phyloP scores from a whole-genome alignment of 35 echinoderm and acorn worm species.

The Acanthaster planci region DNA sequence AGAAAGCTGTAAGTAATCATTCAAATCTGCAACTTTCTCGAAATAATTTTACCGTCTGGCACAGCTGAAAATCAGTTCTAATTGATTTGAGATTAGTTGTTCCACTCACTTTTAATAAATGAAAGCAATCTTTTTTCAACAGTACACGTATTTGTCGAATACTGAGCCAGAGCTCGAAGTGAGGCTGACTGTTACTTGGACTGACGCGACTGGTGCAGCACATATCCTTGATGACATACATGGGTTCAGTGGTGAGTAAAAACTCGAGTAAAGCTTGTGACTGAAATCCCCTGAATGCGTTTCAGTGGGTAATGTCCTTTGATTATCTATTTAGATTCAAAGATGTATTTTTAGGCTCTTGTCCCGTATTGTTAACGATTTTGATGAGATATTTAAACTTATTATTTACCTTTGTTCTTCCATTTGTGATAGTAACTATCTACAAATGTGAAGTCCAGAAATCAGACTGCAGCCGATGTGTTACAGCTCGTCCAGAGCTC shows the following conservation, averaged over 20 bases:
- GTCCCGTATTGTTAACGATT: too few relatives aligned
- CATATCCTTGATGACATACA: neutral
- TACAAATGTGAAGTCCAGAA: conserved; percentile 58
- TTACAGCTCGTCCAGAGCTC: conserved; percentile 22
- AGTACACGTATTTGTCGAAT: neutral
- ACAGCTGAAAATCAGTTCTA: neutral
- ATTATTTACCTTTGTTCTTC: neutral
- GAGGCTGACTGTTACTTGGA: neutral
- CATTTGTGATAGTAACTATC: conserved; percentile 37
- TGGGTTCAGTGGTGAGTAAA: neutral
- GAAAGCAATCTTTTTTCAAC: neutral
- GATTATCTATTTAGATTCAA: too few relatives aligned
- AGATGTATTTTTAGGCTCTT: too few relatives aligned
- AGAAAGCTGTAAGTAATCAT: neutral
- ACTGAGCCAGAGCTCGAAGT: conserved; percentile 1
- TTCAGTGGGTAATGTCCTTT: too few relatives aligned
- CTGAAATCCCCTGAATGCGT: too few relatives aligned
- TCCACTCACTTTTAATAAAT: neutral
- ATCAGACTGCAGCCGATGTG: conserved; percentile 66
- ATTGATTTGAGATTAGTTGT: neutral
- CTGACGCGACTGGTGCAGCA: neutral
- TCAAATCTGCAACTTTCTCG: neutral
- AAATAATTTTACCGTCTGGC: too few relatives aligned
- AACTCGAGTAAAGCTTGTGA: too few relatives aligned
- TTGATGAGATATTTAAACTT: too few relatives aligned